Evolutionary conservation across 2,113 vertebrate genomes (phyloP), one percentile per base, ranked within the genome.

Genomic region (Brachyhypopomus gauderio): DNA sequence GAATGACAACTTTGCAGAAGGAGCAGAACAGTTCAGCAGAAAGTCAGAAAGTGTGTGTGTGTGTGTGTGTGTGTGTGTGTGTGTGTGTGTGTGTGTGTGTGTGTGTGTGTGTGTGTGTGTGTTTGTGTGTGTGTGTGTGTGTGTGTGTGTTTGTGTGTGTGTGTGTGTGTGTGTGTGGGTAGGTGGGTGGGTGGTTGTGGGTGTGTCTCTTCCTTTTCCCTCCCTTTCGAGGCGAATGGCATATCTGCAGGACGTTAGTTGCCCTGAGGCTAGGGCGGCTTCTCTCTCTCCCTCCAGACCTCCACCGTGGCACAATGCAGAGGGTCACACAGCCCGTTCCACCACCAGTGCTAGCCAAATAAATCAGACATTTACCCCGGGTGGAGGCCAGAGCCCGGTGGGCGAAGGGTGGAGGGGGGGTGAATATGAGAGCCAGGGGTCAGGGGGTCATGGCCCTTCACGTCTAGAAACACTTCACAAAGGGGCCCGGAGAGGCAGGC

Each of bases 391-490:
- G 19, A 70, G 72, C 75, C 67, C 77, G 72, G 60, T 83, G 74
- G 74, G 76, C 78, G 83, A 66, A 64, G 59, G 79, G 58, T 63
- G 72, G 74, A 71, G 67, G 72, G 64, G 25, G 67, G 76, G 80
- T 59, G 62, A 85, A 85, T 81, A 87, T 62, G 85, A 87, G 86
- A 83, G 77, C 45, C 16, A 48, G 59, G 59, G 86, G 89, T 90
- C 86, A 89, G 79, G 88, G 89, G 45, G 88, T 88, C 80, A 85
- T 12, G 71, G 78, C 77, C 82, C 84, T 82, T 86, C 85, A 85
- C 86, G 87, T 89, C 80, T 70, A 67, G 73, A 58, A 88, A 84
- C 85, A 76, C 87, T 84, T 82, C 81, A 88, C 86, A 89, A 89
- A 88, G 73, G 82, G 79, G 78, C 72, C 63, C 75, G 80, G 73